Evolutionary conservation across 2,888 invertebrate species (phyloP).

Genomic region (Epinotia ramella): DNA sequence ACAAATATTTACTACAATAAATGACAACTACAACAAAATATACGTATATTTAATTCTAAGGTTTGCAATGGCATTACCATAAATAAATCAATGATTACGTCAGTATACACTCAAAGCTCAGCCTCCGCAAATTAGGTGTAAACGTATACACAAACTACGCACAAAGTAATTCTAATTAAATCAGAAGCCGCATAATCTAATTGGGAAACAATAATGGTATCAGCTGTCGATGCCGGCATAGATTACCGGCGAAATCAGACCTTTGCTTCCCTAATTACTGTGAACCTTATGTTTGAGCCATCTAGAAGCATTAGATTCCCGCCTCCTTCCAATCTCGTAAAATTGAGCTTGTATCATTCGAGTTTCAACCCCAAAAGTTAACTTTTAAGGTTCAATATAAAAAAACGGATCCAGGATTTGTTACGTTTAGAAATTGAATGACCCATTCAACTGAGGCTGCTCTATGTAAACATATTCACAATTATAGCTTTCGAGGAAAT

Average conservation of each 20-base stretch:
- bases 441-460: neutral
- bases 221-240: conserved; percentile 28
- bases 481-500: neutral
- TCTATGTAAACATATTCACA: neutral
- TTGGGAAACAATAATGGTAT: conserved; percentile 21
- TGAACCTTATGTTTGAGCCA: neutral
- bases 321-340: neutral
- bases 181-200: conserved; percentile 5
- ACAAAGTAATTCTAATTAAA: neutral
- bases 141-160: too few relatives aligned
- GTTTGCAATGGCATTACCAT: too few relatives aligned
- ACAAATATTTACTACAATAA: too few relatives aligned
- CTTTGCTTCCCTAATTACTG: conserved; percentile 19
- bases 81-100: too few relatives aligned
- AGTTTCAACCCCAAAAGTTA: neutral
- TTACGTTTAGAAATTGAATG: neutral
- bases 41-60: too few relatives aligned
- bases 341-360: neutral
- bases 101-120: too few relatives aligned
- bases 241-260: neutral
- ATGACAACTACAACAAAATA: too few relatives aligned
- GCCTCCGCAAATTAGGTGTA: too few relatives aligned
- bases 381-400: neutral
- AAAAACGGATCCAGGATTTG: neutral
- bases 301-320: neutral